These are phyloP conservation scores for Seriola aureovittata DNA, from an alignment of 2,113 vertebrate species.

Conservation along the genomic window DNA sequence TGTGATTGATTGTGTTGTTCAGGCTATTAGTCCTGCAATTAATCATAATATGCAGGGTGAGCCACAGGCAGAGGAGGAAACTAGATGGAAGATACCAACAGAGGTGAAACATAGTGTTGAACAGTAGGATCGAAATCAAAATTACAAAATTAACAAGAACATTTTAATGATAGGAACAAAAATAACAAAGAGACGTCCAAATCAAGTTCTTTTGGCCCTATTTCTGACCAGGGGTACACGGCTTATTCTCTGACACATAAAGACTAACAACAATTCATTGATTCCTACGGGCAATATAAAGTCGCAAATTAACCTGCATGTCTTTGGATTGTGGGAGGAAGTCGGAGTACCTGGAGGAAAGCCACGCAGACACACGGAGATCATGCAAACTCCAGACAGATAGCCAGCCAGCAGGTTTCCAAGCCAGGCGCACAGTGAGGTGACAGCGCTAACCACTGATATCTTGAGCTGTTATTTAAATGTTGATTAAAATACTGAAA, in stretches of 20 bases:
- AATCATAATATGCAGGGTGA: slow-evolving; percentile 17
- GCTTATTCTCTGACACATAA: too few species aligned
- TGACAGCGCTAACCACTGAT: too few species aligned
- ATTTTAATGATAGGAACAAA: background rate
- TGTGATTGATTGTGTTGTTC: slow-evolving; percentile 22
- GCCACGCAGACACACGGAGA: too few species aligned
- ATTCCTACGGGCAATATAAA: too few species aligned
- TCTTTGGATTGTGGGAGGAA: too few species aligned
- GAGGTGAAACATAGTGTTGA: background rate
- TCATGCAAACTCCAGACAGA: too few species aligned
- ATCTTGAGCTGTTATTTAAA: background rate
- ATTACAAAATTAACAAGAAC: background rate
- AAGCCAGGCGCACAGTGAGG: too few species aligned
- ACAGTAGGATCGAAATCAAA: background rate
- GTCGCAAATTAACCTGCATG: too few species aligned
- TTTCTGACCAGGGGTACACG: too few species aligned
- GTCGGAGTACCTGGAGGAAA: too few species aligned
- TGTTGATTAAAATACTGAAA: background rate
- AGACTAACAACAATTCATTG: too few species aligned
- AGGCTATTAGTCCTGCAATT: slow-evolving; percentile 11
- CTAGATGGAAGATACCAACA: background rate
- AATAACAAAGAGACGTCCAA: background rate
- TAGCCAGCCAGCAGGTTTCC: too few species aligned
- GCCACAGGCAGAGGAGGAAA: background rate
- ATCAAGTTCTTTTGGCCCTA: background rate